phyloP scores from a whole-genome alignment of 2,888 invertebrate genomes.

The Cetonia aurata region DNA sequence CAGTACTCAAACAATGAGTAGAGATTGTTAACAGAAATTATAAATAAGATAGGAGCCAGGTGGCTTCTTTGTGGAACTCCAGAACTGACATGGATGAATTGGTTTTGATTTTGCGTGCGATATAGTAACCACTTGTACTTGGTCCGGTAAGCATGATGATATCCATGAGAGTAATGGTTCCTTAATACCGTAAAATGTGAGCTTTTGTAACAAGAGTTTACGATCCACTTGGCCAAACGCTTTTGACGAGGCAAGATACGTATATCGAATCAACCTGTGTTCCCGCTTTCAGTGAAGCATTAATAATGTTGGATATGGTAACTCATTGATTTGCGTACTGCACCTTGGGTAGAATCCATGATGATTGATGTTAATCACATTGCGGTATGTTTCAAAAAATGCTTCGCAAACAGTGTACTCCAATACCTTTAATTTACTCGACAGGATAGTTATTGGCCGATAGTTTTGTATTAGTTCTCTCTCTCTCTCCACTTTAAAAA shows the following conservation, averaged over 20 bases:
- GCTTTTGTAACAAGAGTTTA: neutral
- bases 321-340: no score
- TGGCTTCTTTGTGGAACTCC: neutral
- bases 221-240: neutral
- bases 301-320: no score
- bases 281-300: no score
- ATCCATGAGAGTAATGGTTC: neutral
- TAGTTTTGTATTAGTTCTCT: no score
- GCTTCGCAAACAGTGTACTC: no score
- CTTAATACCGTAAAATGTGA: neutral
- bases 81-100: neutral
- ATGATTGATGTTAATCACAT: no score
- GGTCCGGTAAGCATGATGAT: neutral
- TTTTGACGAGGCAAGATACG: neutral
- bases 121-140: neutral
- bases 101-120: neutral
- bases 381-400: no score
- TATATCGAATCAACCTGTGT: neutral
- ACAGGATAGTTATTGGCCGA: no score
- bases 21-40: neutral
- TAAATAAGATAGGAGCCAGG: conserved; percentile 4
- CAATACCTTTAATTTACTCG: no score
- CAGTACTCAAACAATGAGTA: neutral
- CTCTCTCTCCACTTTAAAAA: no score
- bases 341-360: no score